Conservation (phyloP, 2,113 vertebrate species). For the Hippocampus abdominalis region DNA sequence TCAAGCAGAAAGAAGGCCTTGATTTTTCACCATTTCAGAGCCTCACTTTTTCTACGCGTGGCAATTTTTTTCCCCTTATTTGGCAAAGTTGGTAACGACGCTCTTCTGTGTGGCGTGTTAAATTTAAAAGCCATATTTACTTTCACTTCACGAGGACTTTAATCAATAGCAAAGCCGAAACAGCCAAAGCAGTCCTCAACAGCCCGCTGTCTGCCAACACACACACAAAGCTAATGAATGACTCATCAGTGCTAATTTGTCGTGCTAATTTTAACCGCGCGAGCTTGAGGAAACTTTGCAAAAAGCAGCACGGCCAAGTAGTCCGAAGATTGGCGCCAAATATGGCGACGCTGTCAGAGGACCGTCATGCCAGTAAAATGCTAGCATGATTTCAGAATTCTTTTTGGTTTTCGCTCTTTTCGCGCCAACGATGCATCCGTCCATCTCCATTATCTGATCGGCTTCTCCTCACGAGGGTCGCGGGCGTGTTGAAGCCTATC, state of each 20-base stretch:
- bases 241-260: conserved; percentile 57
- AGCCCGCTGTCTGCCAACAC: conserved; percentile 41
- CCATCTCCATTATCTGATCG: too few relatives aligned
- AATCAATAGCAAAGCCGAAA: conserved; percentile 34
- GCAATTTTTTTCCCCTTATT: not conserved
- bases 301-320: conserved; percentile 29
- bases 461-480: too few relatives aligned
- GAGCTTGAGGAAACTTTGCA: conserved; percentile 33
- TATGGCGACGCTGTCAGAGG: conserved; percentile 17
- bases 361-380: not conserved
- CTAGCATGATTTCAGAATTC: too few relatives aligned
- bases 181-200: conserved; percentile 42
- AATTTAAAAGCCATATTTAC: not conserved
- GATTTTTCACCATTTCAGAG: not conserved
- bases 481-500: too few relatives aligned
- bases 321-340: conserved; percentile 27
- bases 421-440: too few relatives aligned
- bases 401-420: not conserved
- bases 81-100: not conserved
- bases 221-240: conserved; percentile 49
- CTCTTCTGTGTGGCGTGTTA: not conserved
- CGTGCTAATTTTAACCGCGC: conserved; percentile 59
- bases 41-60: too few relatives aligned
- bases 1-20: not conserved
- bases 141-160: not conserved